Evolutionary conservation across 2,888 invertebrate genomes (phyloP).

Genomic region (Molanna angustata): DNA sequence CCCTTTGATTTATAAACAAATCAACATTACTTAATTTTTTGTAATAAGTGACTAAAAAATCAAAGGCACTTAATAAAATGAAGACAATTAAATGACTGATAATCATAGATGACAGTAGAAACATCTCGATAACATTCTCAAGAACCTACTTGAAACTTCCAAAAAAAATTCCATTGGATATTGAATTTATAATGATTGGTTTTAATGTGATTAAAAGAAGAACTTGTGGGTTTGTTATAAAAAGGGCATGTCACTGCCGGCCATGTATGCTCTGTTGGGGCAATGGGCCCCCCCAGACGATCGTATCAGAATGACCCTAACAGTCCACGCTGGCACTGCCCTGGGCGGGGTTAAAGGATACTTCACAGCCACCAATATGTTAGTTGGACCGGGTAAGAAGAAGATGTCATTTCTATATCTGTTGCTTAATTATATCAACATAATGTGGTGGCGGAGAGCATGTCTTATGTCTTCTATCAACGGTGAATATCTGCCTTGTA

Average conservation of each 20-base stretch:
- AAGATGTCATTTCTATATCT: not conserved
- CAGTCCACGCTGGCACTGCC: constrained; percentile 20
- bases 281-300: constrained; percentile 27
- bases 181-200: too few species aligned
- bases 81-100: too few species aligned
- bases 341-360: constrained; percentile 27
- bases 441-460: constrained; percentile 5
- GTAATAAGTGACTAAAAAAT: too few species aligned
- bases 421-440: not conserved
- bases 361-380: constrained; percentile 26
- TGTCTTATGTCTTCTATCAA: too few species aligned
- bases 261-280: constrained; percentile 24
- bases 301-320: constrained; percentile 19
- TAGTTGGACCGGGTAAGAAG: constrained; percentile 17
- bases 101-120: too few species aligned
- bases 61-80: too few species aligned
- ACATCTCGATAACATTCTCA: too few species aligned
- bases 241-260: constrained; percentile 29
- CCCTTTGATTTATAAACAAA: too few species aligned
- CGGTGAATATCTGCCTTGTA: too few species aligned
- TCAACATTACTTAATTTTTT: too few species aligned
- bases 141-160: too few species aligned
- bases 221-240: constrained; percentile 6
- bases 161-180: too few species aligned
- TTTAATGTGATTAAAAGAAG: not conserved